Conservation (phyloP, 2,113 vertebrate species). For the Penelope pileata region DNA sequence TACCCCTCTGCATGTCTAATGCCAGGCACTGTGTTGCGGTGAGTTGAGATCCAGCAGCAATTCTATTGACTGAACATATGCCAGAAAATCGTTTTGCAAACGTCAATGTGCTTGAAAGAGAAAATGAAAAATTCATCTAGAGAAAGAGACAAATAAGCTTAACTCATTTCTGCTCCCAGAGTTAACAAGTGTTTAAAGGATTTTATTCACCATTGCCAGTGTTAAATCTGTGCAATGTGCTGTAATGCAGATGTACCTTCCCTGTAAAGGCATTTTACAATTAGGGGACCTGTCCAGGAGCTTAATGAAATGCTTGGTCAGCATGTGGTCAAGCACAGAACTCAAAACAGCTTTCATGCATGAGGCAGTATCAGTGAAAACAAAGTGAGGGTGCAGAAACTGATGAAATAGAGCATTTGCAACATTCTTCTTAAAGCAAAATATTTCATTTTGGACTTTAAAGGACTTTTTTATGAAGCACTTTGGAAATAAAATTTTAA, state of each 20-base stretch:
- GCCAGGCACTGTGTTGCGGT: not conserved
- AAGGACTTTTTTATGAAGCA: not conserved
- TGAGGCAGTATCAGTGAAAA: not conserved
- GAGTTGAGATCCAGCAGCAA: slow-evolving; percentile 3
- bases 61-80: slow-evolving; percentile 40
- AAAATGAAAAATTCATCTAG: slow-evolving; percentile 44
- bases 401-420: not conserved
- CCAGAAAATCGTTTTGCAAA: slow-evolving; percentile 40
- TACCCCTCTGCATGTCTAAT: not conserved
- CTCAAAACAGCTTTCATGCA: not conserved
- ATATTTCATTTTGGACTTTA: not conserved
- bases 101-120: not conserved
- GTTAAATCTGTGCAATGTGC: not conserved
- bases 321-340: not conserved
- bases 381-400: not conserved
- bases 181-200: slow-evolving; percentile 38
- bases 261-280: not conserved
- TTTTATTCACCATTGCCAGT: not conserved
- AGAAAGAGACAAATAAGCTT: slow-evolving; percentile 47
- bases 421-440: not conserved
- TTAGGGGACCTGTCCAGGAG: not conserved
- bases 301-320: not conserved
- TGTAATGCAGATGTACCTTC: not conserved
- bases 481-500: not conserved
- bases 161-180: slow-evolving; percentile 8